A percentile compares a stretch with the other conserved stretches of the same genome.
Evolutionary conservation across 37 sponge, comb jelly and placozoan genomes (phyloP).

Genomic region (Axinella damicornis): DNA sequence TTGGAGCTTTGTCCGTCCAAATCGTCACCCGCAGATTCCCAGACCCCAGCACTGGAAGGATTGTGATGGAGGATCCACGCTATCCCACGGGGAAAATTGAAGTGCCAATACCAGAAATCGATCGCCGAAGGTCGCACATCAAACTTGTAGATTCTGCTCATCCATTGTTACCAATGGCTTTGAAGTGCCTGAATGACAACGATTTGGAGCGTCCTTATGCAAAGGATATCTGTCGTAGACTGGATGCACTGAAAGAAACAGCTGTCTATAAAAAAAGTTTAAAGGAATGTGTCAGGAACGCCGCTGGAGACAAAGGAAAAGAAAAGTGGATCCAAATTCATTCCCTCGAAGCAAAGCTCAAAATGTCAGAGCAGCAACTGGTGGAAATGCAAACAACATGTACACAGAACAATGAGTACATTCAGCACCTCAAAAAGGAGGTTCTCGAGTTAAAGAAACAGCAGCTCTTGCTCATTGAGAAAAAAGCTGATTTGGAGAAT

Average conservation of each 20-base stretch:
- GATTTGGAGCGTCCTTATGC: conserved; percentile 12
- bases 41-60: neutral
- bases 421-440: neutral
- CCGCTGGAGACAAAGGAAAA: too few species aligned
- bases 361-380: too few species aligned
- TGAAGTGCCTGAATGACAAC: conserved; percentile 35
- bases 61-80: neutral
- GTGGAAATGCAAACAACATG: too few species aligned
- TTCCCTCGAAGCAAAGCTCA: too few species aligned
- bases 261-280: neutral
- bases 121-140: conserved; percentile 34
- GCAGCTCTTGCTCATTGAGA: neutral
- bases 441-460: neutral
- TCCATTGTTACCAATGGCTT: conserved; percentile 5
- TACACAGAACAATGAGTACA: too few species aligned
- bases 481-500: too few species aligned
- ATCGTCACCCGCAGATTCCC: conserved; percentile 46
- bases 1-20: conserved; percentile 44
- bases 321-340: too few species aligned
- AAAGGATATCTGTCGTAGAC: neutral
- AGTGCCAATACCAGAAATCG: conserved; percentile 28
- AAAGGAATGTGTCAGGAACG: neutral
- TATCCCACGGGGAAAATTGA: neutral
- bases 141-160: neutral
- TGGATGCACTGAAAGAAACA: conserved; percentile 7